These are phyloP conservation scores for Mystacornis crossleyi DNA, from an alignment of 2,113 vertebrate species.

Conservation along the genomic window DNA sequence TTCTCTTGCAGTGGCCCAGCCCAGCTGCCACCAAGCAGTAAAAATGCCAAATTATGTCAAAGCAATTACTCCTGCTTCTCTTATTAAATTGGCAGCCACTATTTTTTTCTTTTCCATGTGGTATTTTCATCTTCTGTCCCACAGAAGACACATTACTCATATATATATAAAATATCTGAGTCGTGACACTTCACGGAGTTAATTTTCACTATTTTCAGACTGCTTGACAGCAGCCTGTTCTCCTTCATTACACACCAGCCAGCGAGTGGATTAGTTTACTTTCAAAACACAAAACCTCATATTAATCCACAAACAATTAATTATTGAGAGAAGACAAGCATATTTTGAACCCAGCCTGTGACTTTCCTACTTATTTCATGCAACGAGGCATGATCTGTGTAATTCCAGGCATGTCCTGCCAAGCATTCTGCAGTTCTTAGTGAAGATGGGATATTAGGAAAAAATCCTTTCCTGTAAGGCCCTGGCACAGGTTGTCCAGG, in stretches of 20 bases:
- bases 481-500: background rate
- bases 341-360: slow-evolving; percentile 8
- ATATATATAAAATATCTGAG: slow-evolving; percentile 29
- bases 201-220: slow-evolving; percentile 51
- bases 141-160: slow-evolving; percentile 21
- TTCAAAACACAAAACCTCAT: slow-evolving; percentile 32
- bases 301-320: slow-evolving; percentile 53
- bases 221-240: slow-evolving; percentile 43
- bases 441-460: background rate
- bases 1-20: background rate
- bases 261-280: background rate
- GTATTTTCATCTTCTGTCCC: slow-evolving; percentile 17
- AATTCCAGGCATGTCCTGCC: background rate
- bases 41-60: background rate
- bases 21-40: background rate
- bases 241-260: slow-evolving; percentile 46
- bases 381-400: background rate
- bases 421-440: background rate
- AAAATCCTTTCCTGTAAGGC: background rate
- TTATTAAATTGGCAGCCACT: background rate
- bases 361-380: background rate
- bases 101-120: slow-evolving; percentile 11
- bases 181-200: slow-evolving; percentile 19
- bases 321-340: slow-evolving; percentile 32
- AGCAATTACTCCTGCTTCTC: background rate